phyloP scores from a whole-genome alignment of 2,888 invertebrate species.

The Aspidiotus destructor region DNA sequence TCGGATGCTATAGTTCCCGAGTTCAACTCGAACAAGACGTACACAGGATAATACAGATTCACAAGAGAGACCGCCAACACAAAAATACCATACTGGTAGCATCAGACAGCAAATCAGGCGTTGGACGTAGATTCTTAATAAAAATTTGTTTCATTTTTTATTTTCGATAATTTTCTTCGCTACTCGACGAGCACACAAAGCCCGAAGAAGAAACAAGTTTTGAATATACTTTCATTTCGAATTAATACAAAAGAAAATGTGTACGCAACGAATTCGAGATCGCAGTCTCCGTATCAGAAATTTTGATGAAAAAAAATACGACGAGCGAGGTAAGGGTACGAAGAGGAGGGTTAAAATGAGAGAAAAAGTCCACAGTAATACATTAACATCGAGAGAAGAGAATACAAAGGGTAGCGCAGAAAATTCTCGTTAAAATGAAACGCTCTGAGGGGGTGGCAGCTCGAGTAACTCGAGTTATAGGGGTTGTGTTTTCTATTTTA shows the following conservation, averaged over 20 bases:
- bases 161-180: conserved; percentile 3
- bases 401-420: conserved; percentile 2
- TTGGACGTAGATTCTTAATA: not conserved
- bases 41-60: not conserved
- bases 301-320: conserved; percentile 10
- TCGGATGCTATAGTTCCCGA: not conserved
- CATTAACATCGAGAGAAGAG: conserved; percentile 23
- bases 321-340: not conserved
- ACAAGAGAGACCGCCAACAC: not conserved
- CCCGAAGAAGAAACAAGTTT: not conserved
- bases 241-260: not conserved
- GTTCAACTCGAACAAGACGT: conserved; percentile 4
- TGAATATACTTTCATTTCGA: conserved; percentile 4
- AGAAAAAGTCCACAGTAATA: conserved; percentile 18
- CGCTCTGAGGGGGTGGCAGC: conserved; percentile 12
- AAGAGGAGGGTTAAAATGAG: not conserved
- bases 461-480: conserved; percentile 9
- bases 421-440: conserved; percentile 23
- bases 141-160: conserved; percentile 2
- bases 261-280: no score
- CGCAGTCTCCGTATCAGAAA: not conserved
- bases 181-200: not conserved
- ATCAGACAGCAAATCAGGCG: not conserved
- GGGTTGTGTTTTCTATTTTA: conserved; percentile 30
- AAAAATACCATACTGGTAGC: conserved; percentile 2